phyloP scores from a whole-genome alignment of 2,797 vertebrate species.

The Tokudaia muenninki region DNA sequence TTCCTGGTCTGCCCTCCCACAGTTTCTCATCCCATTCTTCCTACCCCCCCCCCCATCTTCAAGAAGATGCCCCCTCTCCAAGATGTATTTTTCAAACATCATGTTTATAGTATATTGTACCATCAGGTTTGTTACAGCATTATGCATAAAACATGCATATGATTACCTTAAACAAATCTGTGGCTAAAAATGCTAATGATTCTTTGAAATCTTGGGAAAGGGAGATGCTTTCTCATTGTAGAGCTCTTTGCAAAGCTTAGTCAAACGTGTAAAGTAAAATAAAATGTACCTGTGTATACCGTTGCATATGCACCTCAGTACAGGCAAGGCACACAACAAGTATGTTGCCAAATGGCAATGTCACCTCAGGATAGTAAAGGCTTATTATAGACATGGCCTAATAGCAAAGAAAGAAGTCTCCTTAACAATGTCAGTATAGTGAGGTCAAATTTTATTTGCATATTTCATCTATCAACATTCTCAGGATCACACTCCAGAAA shows the following conservation, averaged over 20 bases:
- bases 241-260: background rate
- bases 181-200: background rate
- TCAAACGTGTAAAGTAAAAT: background rate
- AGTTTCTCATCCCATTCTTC: no score
- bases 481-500: constrained; percentile 28
- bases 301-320: background rate
- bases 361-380: background rate
- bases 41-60: no score
- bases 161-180: background rate
- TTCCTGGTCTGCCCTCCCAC: no score
- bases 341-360: background rate
- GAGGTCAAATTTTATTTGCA: background rate
- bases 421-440: background rate
- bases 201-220: background rate
- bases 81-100: background rate
- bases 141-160: background rate
- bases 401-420: background rate
- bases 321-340: background rate
- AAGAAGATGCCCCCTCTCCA: no score
- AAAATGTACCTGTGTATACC: no score
- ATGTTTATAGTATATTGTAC: background rate
- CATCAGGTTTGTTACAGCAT: background rate
- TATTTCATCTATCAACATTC: background rate
- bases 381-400: background rate
- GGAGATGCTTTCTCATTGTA: background rate